Evolutionary conservation across 2,888 invertebrate species (phyloP), one percentile per base, ranked within the genome.

Genomic region (Aporophyla nigra): DNA sequence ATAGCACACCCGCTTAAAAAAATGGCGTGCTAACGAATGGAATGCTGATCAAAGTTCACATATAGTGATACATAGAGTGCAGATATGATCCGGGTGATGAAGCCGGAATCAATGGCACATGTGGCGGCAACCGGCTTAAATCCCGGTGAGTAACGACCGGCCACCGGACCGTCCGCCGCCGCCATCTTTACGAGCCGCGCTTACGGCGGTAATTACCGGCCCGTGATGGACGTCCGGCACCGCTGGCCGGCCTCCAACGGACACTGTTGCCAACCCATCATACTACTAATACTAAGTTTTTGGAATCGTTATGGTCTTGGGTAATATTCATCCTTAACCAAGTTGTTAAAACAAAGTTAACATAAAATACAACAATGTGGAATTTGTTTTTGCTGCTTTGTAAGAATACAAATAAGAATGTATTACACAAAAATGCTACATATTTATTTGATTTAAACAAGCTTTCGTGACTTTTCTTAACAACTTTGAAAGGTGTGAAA

Each of bases 181-280:
- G 75, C 71, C 78, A 84, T 85, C 85, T 84, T 87, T 86, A 87
- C 87, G 85, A 84, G 86, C 80, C 71, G 67, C 83, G 82, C 82
- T 82, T 74, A 83, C 83, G 84, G 77, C 74, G 79, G 83, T 88
- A 81, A 88, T 89, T 86, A 88, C 82, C 70, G 85, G 59, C 59
- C 67, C 70, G 78, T 88, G 89, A 89, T 85, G 80, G 85, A 89
- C 88, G 86, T 78, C 71, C 78, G 65, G 82, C 70, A 24, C 21
- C 49, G 73, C 87, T 88, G 87, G 88, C 81, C 65, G n/a, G 3
- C n/a, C 70, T 83, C 87, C 87, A 87, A 86, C 68, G 71, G 56
- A 56, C 80, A 54, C 43, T 33, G 76, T 49, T 85, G 85, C 85
- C 87, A 87, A 80, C 83, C 76, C 70, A 74, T 76, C 74, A 74